Conservation (phyloP, 2,113 vertebrate species). For the Mionectes macconnelli region DNA sequence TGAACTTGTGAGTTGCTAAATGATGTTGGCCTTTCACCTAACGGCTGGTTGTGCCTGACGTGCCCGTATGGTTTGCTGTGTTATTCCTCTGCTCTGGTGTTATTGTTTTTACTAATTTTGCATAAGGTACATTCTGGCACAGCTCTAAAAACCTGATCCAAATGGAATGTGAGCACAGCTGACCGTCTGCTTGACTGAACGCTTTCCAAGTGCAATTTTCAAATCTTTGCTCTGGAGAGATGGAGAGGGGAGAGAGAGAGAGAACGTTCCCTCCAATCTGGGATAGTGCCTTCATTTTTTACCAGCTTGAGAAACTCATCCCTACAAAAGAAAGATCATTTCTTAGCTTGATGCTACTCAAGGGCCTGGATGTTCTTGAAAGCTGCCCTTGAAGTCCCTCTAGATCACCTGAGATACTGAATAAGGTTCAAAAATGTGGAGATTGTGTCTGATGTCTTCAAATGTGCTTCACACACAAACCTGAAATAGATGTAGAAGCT, state of each 20-base stretch:
- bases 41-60: slow-evolving; percentile 30
- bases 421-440: background rate
- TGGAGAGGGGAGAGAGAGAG: background rate
- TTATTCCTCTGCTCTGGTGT: slow-evolving; percentile 53
- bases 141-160: slow-evolving; percentile 59
- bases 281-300: background rate
- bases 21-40: slow-evolving; percentile 67
- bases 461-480: background rate
- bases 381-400: background rate
- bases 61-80: slow-evolving; percentile 51
- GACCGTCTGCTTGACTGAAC: slow-evolving; percentile 59
- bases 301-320: background rate
- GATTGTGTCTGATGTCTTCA: background rate
- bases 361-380: background rate
- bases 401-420: background rate
- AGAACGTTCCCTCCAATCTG: background rate
- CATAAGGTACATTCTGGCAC: slow-evolving; percentile 61
- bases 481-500: background rate
- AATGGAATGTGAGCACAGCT: slow-evolving; percentile 47
- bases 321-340: background rate
- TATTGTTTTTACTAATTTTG: slow-evolving; percentile 53
- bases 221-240: slow-evolving; percentile 48
- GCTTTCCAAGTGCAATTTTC: slow-evolving; percentile 65
- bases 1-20: slow-evolving; percentile 68
- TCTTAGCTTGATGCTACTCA: background rate